Conservation (phyloP, 2,113 vertebrate genomes). For the Hippocampus zosterae region DNA sequence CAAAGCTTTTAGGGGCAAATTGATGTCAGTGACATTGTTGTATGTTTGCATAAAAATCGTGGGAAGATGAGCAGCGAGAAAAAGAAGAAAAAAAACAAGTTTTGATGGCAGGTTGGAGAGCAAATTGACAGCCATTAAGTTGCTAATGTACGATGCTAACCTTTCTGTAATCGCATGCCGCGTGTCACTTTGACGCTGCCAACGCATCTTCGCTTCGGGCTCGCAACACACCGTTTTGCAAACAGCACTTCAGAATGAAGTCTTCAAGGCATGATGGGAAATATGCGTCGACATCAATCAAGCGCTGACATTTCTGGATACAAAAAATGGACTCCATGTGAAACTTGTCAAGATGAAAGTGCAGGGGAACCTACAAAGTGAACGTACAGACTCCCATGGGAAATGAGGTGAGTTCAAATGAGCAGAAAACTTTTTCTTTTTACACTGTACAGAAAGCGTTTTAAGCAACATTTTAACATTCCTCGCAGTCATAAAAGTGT, state of each 20-base stretch:
- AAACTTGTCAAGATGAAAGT: not conserved
- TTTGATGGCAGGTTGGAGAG: slow-evolving; percentile 32
- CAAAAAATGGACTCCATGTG: slow-evolving; percentile 1
- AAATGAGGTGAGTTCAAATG: not conserved
- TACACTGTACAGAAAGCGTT: not conserved
- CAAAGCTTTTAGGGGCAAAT: slow-evolving; percentile 63
- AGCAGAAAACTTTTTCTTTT: not conserved
- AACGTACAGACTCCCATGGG: not conserved
- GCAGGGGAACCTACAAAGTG: not conserved
- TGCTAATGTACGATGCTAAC: slow-evolving; percentile 44
- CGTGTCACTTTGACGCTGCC: slow-evolving; percentile 36
- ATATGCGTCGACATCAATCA: not conserved
- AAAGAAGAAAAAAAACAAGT: slow-evolving; percentile 18
- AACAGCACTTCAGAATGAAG: slow-evolving; percentile 16
- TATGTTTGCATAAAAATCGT: slow-evolving; percentile 62
- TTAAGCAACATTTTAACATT: not conserved
- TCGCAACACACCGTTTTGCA: slow-evolving; percentile 20
- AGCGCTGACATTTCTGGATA: slow-evolving; percentile 9
- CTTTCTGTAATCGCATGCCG: slow-evolving; percentile 41
- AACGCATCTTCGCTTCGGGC: slow-evolving; percentile 28
- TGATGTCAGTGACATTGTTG: slow-evolving; percentile 64
- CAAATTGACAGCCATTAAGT: slow-evolving; percentile 52
- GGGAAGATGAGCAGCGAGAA: slow-evolving; percentile 35
- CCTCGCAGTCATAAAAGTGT: not conserved
- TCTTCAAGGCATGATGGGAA: not conserved